Percentiles rank a stretch among this genome's conserved stretches.
These are phyloP conservation scores for Trinorchestia longiramus DNA, from an alignment of 1,140 invertebrate genomes.

Conservation along the genomic window DNA sequence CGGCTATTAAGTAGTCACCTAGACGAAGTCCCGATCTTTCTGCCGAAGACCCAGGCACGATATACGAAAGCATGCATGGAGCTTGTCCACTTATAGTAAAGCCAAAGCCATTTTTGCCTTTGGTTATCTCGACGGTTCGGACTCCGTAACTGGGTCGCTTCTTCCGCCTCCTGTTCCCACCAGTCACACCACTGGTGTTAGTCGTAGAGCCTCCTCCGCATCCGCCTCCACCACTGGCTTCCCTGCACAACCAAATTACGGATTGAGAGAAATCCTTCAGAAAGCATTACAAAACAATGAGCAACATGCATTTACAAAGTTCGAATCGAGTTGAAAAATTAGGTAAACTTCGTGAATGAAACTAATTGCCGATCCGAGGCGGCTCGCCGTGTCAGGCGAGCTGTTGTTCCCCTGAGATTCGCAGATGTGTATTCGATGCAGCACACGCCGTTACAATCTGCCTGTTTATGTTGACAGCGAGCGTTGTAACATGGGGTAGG, in stretches of 20 bases:
- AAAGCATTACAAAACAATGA: background rate
- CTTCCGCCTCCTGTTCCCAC: constrained; percentile 78
- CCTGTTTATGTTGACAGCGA: no score
- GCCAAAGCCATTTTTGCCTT: constrained; percentile 88
- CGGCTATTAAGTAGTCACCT: constrained; percentile 91
- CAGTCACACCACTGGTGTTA: background rate
- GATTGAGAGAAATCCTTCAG: background rate
- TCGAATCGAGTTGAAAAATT: no score
- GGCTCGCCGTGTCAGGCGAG: no score
- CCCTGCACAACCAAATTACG: background rate
- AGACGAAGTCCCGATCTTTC: constrained; percentile 86
- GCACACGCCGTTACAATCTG: no score
- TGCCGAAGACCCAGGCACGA: constrained; percentile 86
- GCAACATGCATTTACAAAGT: no score
- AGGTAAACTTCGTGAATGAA: no score
- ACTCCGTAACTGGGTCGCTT: constrained; percentile 84
- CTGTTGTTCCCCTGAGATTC: no score
- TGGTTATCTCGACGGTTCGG: constrained; percentile 85
- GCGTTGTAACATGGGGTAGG: no score
- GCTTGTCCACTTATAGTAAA: constrained; percentile 95
- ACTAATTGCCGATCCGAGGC: no score
- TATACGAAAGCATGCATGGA: constrained; percentile 89
- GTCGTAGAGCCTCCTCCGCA: background rate
- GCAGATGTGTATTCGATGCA: no score
- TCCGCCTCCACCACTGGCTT: constrained; percentile 54